These are phyloP conservation scores for Sinelater perroti DNA, from an alignment of 2,888 invertebrate species.

Conservation along the genomic window DNA sequence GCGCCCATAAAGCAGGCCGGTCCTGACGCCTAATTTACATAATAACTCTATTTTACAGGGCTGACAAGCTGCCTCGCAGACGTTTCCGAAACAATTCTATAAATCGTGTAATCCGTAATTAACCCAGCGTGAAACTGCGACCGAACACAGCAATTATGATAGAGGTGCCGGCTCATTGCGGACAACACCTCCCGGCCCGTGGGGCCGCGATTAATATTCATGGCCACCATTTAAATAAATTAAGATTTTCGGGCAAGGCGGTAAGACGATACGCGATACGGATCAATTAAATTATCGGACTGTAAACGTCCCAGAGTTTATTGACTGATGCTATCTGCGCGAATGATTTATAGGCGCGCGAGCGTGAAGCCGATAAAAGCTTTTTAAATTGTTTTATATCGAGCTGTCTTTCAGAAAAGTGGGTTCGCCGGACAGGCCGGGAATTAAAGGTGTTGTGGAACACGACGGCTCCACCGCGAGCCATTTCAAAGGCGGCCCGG, in stretches of 20 bases:
- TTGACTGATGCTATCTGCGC: constrained; percentile 17
- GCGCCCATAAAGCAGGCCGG: too few relatives aligned
- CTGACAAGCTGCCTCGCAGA: constrained; percentile 4
- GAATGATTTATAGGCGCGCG: background rate
- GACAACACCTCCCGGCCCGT: constrained; percentile 23
- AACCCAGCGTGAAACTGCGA: constrained; percentile 31
- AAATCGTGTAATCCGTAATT: constrained; percentile 34
- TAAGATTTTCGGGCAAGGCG: constrained; percentile 14
- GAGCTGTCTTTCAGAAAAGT: too few relatives aligned
- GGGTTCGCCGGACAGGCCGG: too few relatives aligned
- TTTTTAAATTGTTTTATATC: constrained; percentile 9
- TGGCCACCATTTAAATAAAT: constrained; percentile 26
- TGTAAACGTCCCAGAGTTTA: constrained; percentile 12
- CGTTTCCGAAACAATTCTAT: constrained; percentile 31
- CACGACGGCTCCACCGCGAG: too few relatives aligned
- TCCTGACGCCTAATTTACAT: constrained; percentile 25
- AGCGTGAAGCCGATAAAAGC: background rate
- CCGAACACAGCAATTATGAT: constrained; percentile 30
- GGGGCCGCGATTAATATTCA: constrained; percentile 27
- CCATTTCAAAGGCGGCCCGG: too few relatives aligned
- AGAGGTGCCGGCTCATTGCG: constrained; percentile 27
- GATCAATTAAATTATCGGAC: constrained; percentile 18
- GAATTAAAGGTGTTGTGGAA: too few relatives aligned
- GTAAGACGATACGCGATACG: constrained; percentile 22
- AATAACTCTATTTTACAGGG: constrained; percentile 28